A percentile compares a stretch with the other conserved stretches of the same genome.
phyloP scores from a whole-genome alignment of 2,113 vertebrate species.

The Epinephelus lanceolatus region DNA sequence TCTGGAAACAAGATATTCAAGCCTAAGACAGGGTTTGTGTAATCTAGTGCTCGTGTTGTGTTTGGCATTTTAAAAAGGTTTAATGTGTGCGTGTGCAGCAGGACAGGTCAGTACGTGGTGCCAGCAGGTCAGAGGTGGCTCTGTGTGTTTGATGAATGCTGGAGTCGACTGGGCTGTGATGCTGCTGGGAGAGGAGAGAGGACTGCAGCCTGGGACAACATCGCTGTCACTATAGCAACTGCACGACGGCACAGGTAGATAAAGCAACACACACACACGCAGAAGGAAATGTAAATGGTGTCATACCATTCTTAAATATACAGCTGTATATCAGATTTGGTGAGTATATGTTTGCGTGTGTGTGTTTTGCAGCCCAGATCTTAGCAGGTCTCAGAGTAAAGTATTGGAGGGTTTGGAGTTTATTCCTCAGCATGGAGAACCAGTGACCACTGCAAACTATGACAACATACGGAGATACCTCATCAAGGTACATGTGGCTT shows the following conservation, averaged over 20 bases:
- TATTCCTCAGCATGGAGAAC: conserved; percentile 91
- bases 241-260: conserved; percentile 88
- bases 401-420: conserved; percentile 95
- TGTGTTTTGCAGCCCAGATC: conserved; percentile 68
- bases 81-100: conserved; percentile 75
- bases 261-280: neutral
- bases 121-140: conserved; percentile 91
- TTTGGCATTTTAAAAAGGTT: neutral
- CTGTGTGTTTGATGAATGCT: conserved; percentile 95
- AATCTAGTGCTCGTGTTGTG: neutral
- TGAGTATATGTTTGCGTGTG: conserved; percentile 28
- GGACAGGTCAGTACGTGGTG: conserved; percentile 88
- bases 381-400: conserved; percentile 92
- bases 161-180: conserved; percentile 93
- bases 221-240: conserved; percentile 92
- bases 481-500: conserved; percentile 87
- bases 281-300: neutral
- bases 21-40: neutral
- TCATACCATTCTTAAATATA: neutral
- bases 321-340: neutral
- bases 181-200: conserved; percentile 85
- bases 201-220: conserved; percentile 93
- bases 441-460: conserved; percentile 91
- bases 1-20: neutral
- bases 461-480: conserved; percentile 93